phyloP scores from a whole-genome alignment of 2,797 vertebrate genomes.

The Artibeus lituratus region DNA sequence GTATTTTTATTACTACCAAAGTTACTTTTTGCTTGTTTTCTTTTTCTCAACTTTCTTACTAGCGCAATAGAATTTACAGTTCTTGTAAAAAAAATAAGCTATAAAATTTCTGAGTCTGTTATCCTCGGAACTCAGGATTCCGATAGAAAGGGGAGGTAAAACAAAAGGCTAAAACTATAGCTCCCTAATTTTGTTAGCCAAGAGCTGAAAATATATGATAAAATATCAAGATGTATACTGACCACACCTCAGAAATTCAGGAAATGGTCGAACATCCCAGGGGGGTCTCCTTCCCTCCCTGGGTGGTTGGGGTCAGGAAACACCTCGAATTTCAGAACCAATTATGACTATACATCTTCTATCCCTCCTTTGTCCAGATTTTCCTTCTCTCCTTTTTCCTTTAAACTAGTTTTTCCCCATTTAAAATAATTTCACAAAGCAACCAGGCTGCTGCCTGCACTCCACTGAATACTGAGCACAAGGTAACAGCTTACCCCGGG shows the following conservation, averaged over 20 bases:
- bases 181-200: neutral
- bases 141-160: neutral
- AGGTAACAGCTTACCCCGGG: neutral
- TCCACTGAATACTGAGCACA: neutral
- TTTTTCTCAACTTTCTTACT: neutral
- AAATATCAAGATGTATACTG: neutral
- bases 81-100: neutral
- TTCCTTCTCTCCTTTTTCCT: neutral
- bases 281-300: neutral
- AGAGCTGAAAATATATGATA: neutral
- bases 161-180: neutral
- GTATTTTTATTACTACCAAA: neutral
- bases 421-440: neutral
- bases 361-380: neutral
- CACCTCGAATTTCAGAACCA: neutral
- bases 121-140: neutral
- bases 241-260: neutral
- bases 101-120: neutral
- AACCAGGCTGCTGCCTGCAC: neutral
- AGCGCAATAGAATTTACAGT: neutral
- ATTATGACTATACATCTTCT: neutral
- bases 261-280: neutral
- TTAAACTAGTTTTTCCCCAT: neutral
- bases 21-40: neutral
- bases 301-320: neutral